A percentile compares a stretch with the other conserved stretches of the same genome.
These are phyloP conservation scores for Helicoverpa armigera DNA, from an alignment of 1,140 invertebrate species.

Conservation along the genomic window DNA sequence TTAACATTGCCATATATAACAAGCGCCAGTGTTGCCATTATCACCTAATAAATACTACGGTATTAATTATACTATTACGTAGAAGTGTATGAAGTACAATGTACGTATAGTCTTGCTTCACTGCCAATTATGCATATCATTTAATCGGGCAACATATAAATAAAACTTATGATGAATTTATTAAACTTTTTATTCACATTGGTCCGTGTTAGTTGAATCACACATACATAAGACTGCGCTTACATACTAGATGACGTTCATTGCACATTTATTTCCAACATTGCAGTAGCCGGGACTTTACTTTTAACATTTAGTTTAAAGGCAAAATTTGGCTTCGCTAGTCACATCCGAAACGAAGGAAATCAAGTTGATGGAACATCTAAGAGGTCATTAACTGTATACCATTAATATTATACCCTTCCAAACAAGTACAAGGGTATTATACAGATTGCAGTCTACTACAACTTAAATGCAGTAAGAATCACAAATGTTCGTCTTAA, in stretches of 20 bases:
- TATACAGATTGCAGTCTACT: no score
- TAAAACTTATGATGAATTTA: conserved; percentile 59
- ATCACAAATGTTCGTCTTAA: no score
- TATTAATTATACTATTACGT: not conserved
- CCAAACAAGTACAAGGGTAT: not conserved
- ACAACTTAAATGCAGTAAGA: no score
- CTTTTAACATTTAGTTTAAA: not conserved
- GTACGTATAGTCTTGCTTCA: conserved; percentile 46
- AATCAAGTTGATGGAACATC: no score
- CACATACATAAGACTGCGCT: conserved; percentile 57
- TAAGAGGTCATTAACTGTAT: no score
- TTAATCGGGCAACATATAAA: conserved; percentile 57
- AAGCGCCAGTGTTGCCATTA: not conserved
- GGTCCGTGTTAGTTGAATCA: conserved; percentile 70
- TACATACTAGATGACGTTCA: conserved; percentile 44
- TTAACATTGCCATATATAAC: no score
- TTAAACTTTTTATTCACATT: conserved; percentile 76
- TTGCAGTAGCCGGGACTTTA: not conserved
- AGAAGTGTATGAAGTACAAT: conserved; percentile 8
- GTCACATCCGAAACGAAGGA: no score
- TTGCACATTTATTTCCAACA: conserved; percentile 35
- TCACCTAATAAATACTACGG: conserved; percentile 18
- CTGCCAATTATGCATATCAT: conserved; percentile 54
- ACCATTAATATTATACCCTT: not conserved
- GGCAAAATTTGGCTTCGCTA: no score